Base-by-base conservation (phyloP, 2,888 invertebrate genomes). In the Diaperis boleti region DNA sequence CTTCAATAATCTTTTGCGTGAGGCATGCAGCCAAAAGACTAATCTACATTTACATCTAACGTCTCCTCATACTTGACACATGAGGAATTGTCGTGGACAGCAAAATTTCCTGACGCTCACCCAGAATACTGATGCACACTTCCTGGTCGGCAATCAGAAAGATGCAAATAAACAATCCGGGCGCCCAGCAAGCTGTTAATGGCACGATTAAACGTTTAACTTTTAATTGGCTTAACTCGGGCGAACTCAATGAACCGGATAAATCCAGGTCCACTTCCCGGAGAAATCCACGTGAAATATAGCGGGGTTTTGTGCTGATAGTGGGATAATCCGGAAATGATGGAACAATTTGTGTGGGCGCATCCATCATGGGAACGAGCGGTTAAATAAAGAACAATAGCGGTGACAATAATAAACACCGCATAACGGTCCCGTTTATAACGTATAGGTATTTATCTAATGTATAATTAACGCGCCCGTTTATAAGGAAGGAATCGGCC, bases 381-480 rank as follows among this genome's bases (percentile, higher is more conserved):
- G 15, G 8, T 18, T 11, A 41, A 33, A 13, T 37, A 8, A 26
- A 56, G 37, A 59, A 49, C 59, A 59, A 59, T 49, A 13, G 33
- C 33, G 6, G 33, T 33, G 49, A 59, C 47, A 49, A 41, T 59
- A 49, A 49, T n/a, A n/a, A n/a, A 59, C 39, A 31, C 18, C 33
- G 18, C 39, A 29, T 39, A 59, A 39, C 59, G 49, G 59, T 4
- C 49, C 20, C 37, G 20, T 37, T 57, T 59, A 37, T 18, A 39
- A 37, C 20, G n/a, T n/a, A 41, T 26, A 54, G 18, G 20, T 33
- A 26, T 20, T 15, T 41, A 54, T 14, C 35, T 49, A 59, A 59
- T 59, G 29, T 59, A 59, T 59, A 59, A 59, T 59, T 59, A 59
- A 59, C 41, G 57, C 45, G 47, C 57, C 45, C 8, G 47, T 37